Evolutionary conservation across 2,888 invertebrate species (phyloP).

Genomic region (Oligia latruncula): DNA sequence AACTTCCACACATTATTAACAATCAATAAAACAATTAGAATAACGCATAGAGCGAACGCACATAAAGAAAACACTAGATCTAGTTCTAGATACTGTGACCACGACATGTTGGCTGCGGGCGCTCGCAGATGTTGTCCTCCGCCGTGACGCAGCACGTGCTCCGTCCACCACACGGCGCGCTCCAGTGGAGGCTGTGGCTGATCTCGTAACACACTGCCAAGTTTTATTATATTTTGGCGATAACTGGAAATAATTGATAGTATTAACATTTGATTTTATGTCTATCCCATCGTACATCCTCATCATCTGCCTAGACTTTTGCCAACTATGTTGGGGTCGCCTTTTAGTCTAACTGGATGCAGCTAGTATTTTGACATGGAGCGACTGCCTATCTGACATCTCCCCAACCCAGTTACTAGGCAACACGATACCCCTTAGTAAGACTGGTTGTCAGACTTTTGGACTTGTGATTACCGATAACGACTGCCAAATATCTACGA

Average conservation of each 20-base stretch:
- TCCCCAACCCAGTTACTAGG: neutral
- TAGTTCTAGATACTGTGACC: slow-evolving; percentile 41
- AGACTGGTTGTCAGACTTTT: neutral
- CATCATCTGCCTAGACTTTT: neutral
- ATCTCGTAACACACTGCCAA: slow-evolving; percentile 36
- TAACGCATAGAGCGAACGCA: neutral
- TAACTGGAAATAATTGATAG: slow-evolving; percentile 22
- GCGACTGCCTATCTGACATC: neutral
- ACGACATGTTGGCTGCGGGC: slow-evolving; percentile 64
- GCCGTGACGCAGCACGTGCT: slow-evolving; percentile 71
- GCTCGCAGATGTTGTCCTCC: slow-evolving; percentile 68
- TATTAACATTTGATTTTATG: neutral
- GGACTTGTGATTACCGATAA: neutral
- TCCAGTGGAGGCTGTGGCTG: slow-evolving; percentile 65
- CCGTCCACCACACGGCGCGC: slow-evolving; percentile 74
- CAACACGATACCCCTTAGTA: neutral
- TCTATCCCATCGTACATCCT: neutral
- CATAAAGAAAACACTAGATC: slow-evolving; percentile 28
- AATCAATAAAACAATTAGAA: neutral
- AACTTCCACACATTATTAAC: neutral
- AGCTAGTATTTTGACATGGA: neutral
- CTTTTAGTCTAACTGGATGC: neutral
- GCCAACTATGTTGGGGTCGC: neutral
- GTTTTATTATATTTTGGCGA: slow-evolving; percentile 26
- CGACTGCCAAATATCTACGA: neutral